Evolutionary conservation across 2,888 invertebrate species (phyloP).

Genomic region (Boloria selene): DNA sequence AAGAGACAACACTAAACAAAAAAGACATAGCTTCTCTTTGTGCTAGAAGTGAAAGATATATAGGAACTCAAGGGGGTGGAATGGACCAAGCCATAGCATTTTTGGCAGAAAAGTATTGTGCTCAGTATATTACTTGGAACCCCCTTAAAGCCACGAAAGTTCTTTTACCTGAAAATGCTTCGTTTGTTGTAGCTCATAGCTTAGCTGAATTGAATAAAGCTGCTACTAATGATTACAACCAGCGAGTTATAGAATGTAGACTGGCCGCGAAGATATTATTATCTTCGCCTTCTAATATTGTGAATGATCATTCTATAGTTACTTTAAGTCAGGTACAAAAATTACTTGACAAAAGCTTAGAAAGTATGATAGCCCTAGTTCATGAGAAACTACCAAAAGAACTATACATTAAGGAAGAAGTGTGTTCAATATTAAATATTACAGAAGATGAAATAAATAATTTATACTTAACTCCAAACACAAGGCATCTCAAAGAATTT

Average conservation of each 20-base stretch:
- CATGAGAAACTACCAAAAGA: slow-evolving; percentile 83
- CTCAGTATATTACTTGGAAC: slow-evolving; percentile 96
- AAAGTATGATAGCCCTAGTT: slow-evolving; percentile 87
- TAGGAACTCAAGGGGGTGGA: slow-evolving; percentile 99
- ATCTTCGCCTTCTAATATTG: slow-evolving; percentile 54
- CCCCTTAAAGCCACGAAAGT: slow-evolving; percentile 91
- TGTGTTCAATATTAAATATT: slow-evolving; percentile 83
- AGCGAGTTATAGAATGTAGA: slow-evolving; percentile 96
- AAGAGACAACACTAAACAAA: slow-evolving; percentile 69
- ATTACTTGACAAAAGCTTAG: slow-evolving; percentile 82
- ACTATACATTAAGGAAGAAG: slow-evolving; percentile 86
- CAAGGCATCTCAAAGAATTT: slow-evolving; percentile 86
- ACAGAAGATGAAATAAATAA: slow-evolving; percentile 83
- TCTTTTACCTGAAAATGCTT: slow-evolving; percentile 89
- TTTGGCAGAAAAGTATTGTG: slow-evolving; percentile 91
- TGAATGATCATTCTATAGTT: slow-evolving; percentile 84
- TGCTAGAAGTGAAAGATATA: slow-evolving; percentile 94
- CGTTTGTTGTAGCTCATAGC: slow-evolving; percentile 97
- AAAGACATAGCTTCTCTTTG: slow-evolving; percentile 91
- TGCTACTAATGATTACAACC: slow-evolving; percentile 94
- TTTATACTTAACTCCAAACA: slow-evolving; percentile 74
- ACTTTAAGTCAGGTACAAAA: slow-evolving; percentile 90
- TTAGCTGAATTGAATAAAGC: slow-evolving; percentile 96
- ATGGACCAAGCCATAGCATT: slow-evolving; percentile 99
- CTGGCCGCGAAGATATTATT: slow-evolving; percentile 92